Evolutionary conservation across 2,888 invertebrate genomes (phyloP).

Genomic region (Yponomeuta plumbellus): DNA sequence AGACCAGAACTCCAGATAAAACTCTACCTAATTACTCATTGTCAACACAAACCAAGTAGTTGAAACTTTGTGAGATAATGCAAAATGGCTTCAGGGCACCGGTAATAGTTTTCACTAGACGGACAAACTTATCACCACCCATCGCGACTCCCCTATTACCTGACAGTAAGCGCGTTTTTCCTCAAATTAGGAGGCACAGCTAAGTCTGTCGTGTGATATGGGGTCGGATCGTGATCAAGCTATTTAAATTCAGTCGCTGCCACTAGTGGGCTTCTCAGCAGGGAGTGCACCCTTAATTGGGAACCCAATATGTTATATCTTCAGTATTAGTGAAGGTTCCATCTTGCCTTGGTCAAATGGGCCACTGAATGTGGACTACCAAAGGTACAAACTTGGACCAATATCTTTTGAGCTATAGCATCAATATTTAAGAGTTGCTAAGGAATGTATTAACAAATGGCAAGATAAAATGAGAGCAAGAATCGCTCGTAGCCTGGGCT

Average conservation of each 20-base stretch:
- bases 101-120: constrained; percentile 56
- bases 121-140: constrained; percentile 31
- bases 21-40: constrained; percentile 49
- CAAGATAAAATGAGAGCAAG: no score
- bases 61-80: constrained; percentile 51
- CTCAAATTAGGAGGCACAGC: constrained; percentile 15
- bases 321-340: constrained; percentile 38
- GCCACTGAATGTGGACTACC: background rate
- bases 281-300: constrained; percentile 71
- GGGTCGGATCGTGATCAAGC: constrained; percentile 61
- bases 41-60: constrained; percentile 48
- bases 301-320: constrained; percentile 66
- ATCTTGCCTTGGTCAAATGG: constrained; percentile 1
- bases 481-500: no score
- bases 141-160: constrained; percentile 25
- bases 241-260: constrained; percentile 61
- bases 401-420: no score
- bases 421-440: no score
- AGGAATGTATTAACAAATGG: no score
- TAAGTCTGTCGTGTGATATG: constrained; percentile 30
- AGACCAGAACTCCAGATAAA: no score
- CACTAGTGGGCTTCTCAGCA: constrained; percentile 61
- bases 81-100: constrained; percentile 55
- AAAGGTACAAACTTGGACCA: background rate
- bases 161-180: constrained; percentile 29